A percentile compares a stretch with the other conserved stretches of the same genome.
These are phyloP conservation scores for Liolophura sinensis DNA, from an alignment of 1,140 invertebrate genomes.

Conservation along the genomic window DNA sequence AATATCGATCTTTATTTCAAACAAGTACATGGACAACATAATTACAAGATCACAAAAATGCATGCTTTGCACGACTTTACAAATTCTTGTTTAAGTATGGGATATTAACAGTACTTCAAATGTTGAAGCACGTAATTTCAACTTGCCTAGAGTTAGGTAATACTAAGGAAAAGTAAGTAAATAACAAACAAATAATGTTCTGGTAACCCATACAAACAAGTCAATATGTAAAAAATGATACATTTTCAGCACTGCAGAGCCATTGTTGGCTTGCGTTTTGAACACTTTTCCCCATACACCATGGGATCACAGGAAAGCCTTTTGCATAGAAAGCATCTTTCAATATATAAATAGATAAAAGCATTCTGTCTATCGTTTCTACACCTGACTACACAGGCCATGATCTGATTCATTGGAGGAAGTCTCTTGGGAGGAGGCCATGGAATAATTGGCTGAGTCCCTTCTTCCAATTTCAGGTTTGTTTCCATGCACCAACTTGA, in stretches of 20 bases:
- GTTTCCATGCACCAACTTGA: conserved; percentile 21
- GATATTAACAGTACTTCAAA: too few species aligned
- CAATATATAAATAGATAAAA: background rate
- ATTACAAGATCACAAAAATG: too few species aligned
- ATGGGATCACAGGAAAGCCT: background rate
- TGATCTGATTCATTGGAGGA: conserved; percentile 46
- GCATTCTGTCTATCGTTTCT: conserved; percentile 2
- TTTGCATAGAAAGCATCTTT: background rate
- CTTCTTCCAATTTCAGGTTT: conserved; percentile 31
- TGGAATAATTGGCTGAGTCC: conserved; percentile 45
- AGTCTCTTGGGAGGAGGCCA: conserved; percentile 44
- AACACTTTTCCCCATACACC: background rate
- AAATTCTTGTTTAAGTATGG: too few species aligned
- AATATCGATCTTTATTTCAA: too few species aligned
- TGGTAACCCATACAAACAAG: too few species aligned
- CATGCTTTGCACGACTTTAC: too few species aligned
- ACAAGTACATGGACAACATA: too few species aligned
- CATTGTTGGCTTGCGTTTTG: background rate
- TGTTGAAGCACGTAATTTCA: too few species aligned
- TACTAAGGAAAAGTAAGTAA: too few species aligned
- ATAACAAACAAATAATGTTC: too few species aligned
- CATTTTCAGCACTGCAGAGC: background rate
- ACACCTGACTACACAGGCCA: conserved; percentile 44
- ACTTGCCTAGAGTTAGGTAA: too few species aligned
- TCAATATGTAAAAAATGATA: background rate